Evolutionary conservation across 2,113 vertebrate species (phyloP), one percentile per base, ranked within the genome.

Genomic region (Podarcis muralis): DNA sequence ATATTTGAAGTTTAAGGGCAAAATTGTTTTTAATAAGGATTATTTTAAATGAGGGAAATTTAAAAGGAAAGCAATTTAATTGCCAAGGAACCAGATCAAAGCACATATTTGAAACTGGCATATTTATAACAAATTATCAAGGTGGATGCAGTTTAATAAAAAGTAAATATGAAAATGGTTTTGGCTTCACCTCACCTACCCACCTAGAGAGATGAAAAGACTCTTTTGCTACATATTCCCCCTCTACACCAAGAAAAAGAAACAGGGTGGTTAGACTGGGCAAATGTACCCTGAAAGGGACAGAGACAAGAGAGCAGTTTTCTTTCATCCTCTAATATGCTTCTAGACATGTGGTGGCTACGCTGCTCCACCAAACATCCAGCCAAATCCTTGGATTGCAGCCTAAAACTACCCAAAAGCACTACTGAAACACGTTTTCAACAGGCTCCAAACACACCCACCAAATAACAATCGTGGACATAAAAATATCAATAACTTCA

Each of bases 81-180:
- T 95, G 94, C 88, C 88, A 87, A 69, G 80, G 86, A 92, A 90
- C 30, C 2, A 93, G 89, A 95, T 95, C 94, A 95, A 95, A 96
- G 92, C 85, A 91, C 91, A 88, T 74, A 83, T 83, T 88, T 89
- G 71, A 93, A 95, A 94, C 48, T 25, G 88, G 78, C 90, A 79
- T 92, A 87, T 94, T 92, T 94, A 37, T 88, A 94, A 94, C 92
- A 0, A 87, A 90, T 94, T 92, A 90, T 88, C 90, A 74, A 90
- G 69, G 85, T 92, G 88, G 85, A 92, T 4, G 20, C 76, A 92
- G 75, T 93, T 94, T 84, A 92, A 90, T 93, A 93, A 93, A 94
- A 93, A 88, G 30, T 89, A 92, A 90, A 89, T 90, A 89, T 85
- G 75, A 59, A 81, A 75, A 92, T 89, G 89, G 43, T 77, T 76